Conservation (phyloP, 1,140 invertebrate species). For the Sycophaga agraensis region DNA sequence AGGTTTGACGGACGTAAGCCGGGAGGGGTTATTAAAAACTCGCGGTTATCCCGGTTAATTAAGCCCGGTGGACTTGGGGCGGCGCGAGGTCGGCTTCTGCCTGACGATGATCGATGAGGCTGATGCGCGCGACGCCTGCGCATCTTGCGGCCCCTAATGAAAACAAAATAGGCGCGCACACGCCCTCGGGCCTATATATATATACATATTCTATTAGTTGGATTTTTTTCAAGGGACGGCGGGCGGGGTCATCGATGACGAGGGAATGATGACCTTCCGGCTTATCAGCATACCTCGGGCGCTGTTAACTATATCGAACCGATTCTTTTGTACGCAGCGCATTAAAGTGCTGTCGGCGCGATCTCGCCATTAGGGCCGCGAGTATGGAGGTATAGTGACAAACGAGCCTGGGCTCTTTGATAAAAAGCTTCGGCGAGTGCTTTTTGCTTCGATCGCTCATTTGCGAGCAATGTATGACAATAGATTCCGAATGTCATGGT, state of each 20-base stretch:
- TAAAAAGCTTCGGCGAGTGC: background rate
- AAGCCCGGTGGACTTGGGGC: too few species aligned
- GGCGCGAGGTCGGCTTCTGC: slow-evolving; percentile 26
- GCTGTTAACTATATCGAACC: too few species aligned
- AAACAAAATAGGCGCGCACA: background rate
- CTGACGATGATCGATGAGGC: slow-evolving; percentile 52
- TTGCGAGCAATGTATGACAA: too few species aligned
- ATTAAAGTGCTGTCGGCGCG: background rate
- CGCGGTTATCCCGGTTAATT: slow-evolving; percentile 40
- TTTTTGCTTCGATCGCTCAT: too few species aligned
- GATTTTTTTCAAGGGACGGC: too few species aligned
- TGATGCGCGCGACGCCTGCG: slow-evolving; percentile 3
- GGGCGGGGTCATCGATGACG: too few species aligned
- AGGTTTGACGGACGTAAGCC: slow-evolving; percentile 23
- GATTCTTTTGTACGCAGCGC: background rate
- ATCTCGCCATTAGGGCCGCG: background rate
- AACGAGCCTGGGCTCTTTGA: too few species aligned
- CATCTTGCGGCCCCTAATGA: slow-evolving; percentile 18
- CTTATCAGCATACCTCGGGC: too few species aligned
- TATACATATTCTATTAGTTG: too few species aligned
- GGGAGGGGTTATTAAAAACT: slow-evolving; percentile 27
- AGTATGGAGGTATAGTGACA: background rate
- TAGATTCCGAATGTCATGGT: too few species aligned
- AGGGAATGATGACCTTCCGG: background rate
- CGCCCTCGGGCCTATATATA: background rate